A percentile compares a stretch with the other conserved stretches of the same genome.
Conservation (phyloP, 2,113 vertebrate genomes). For the Brachypodius melanocephalos region DNA sequence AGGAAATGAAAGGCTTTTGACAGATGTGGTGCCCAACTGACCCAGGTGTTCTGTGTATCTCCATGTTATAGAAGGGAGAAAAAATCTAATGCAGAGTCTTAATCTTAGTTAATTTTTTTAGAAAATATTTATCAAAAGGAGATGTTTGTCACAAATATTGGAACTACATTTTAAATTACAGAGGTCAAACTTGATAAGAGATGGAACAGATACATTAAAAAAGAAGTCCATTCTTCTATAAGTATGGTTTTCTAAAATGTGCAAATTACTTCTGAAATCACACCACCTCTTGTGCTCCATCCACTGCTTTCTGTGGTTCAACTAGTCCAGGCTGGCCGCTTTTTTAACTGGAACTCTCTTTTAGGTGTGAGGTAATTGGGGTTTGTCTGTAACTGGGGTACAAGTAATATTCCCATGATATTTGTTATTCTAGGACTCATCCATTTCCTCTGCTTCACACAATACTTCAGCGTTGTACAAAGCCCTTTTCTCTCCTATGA, state of each 20-base stretch:
- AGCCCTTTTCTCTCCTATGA: not conserved
- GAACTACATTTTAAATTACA: not conserved
- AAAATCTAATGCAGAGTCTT: not conserved
- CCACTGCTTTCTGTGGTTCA: not conserved
- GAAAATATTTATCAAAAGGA: not conserved
- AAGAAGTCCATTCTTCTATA: not conserved
- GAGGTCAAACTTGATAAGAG: not conserved
- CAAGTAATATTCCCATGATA: not conserved
- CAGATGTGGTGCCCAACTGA: not conserved
- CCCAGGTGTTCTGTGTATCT: not conserved
- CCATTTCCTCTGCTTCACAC: not conserved
- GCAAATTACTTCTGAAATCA: not conserved
- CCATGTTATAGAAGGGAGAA: accelerated
- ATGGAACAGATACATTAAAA: not conserved
- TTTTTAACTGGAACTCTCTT: not conserved
- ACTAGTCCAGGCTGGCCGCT: not conserved
- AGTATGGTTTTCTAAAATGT: not conserved
- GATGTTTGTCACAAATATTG: not conserved
- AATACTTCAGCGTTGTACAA: not conserved
- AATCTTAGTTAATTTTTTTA: not conserved
- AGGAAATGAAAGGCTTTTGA: not conserved
- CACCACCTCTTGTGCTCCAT: not conserved
- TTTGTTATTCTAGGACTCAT: not conserved
- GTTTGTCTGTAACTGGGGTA: not conserved
- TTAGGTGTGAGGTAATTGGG: not conserved